Percentiles rank a stretch among this genome's conserved stretches.
phyloP scores from a whole-genome alignment of 2,797 vertebrate genomes.

The Antennarius maculatus region DNA sequence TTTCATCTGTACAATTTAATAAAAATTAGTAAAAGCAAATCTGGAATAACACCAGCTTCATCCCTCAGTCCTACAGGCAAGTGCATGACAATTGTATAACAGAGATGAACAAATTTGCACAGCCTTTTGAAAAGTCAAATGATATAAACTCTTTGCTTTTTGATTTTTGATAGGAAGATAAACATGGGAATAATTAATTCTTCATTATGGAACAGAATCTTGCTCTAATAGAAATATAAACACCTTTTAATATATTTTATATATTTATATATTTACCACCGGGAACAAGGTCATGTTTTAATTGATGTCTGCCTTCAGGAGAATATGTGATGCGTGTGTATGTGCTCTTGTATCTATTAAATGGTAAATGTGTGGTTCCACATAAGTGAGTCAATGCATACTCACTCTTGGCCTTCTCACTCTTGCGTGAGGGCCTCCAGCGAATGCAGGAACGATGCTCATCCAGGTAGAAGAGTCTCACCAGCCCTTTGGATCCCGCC shows the following conservation, averaged over 20 bases:
- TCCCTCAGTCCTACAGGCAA: not conserved
- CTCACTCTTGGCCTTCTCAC: slow-evolving; percentile 99
- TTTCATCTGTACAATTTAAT: too few relatives aligned
- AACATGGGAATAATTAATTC: slow-evolving; percentile 32
- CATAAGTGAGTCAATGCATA: slow-evolving; percentile 23
- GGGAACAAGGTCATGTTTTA: too few relatives aligned
- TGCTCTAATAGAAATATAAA: slow-evolving; percentile 22
- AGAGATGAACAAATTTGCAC: not conserved
- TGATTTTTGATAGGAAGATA: slow-evolving; percentile 28
- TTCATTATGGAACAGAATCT: slow-evolving; percentile 29
- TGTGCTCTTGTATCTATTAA: not conserved
- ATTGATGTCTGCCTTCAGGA: not conserved
- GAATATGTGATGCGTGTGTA: too few relatives aligned
- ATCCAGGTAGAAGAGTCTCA: slow-evolving; percentile 98
- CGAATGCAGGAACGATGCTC: slow-evolving; percentile 96
- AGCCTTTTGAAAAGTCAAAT: slow-evolving; percentile 12
- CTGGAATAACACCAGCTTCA: not conserved
- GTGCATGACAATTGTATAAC: not conserved
- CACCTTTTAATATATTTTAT: slow-evolving; percentile 14
- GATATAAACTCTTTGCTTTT: not conserved
- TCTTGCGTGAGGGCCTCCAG: slow-evolving; percentile 97
- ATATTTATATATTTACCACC: too few relatives aligned
- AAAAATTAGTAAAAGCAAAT: too few relatives aligned
- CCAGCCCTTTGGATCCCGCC: slow-evolving; percentile 92
- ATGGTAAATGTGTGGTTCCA: not conserved